These are phyloP conservation scores for Hyposmocoma kahamanoa DNA, from an alignment of 1,140 invertebrate genomes.

Conservation along the genomic window DNA sequence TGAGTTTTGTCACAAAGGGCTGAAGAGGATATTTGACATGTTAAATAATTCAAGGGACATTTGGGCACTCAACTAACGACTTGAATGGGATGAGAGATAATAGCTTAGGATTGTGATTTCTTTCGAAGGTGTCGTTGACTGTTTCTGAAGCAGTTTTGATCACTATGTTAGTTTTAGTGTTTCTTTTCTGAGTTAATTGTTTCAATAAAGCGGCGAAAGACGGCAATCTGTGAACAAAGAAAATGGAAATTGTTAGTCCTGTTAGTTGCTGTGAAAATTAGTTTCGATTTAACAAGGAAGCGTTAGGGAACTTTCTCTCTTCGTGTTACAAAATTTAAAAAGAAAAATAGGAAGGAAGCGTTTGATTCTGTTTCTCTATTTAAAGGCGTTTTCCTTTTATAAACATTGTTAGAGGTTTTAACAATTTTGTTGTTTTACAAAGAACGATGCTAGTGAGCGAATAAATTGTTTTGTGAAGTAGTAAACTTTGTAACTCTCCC, in stretches of 20 bases:
- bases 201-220: conserved; percentile 27
- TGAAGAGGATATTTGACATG: conserved; percentile 13
- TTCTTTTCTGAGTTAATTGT: conserved; percentile 21
- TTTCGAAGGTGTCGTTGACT: conserved; percentile 17
- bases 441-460: too few relatives aligned
- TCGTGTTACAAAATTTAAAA: background rate
- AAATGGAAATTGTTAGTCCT: conserved; percentile 49
- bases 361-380: too few relatives aligned
- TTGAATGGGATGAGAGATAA: too few relatives aligned
- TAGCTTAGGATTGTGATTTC: too few relatives aligned
- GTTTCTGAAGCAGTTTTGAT: conserved; percentile 3
- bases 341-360: background rate
- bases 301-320: background rate
- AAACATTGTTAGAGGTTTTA: too few relatives aligned
- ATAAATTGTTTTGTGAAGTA: too few relatives aligned
- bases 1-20: conserved; percentile 14
- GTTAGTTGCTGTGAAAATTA: conserved; percentile 32
- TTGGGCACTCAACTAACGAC: conserved; percentile 1
- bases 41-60: conserved; percentile 29
- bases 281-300: conserved; percentile 20
- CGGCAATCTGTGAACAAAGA: conserved; percentile 63
- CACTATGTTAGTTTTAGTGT: background rate
- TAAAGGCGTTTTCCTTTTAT: too few relatives aligned
- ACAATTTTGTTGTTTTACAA: too few relatives aligned
- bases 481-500: too few relatives aligned